Base-by-base conservation (phyloP, 35 echinoderm and acorn worm species). In the Lytechinus pictus region DNA sequence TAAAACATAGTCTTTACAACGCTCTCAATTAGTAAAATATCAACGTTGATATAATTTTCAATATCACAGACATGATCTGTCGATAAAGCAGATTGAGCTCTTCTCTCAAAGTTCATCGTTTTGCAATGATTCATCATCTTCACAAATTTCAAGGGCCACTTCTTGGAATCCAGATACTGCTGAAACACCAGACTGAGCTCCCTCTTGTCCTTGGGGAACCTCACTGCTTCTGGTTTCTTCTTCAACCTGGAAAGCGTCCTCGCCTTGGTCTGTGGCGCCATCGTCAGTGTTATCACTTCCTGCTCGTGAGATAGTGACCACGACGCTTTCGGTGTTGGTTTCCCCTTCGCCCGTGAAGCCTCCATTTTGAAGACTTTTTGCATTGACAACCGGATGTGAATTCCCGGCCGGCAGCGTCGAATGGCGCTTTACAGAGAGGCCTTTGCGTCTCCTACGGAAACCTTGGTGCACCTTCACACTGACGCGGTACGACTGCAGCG, bases 401-500 rank as follows among this genome's bases (percentile, higher is more conserved):
- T 79, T n/a, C 5, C 16, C 66, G n/a, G 6, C 66, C 12, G 66
- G 66, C 8, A 79, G 66, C 4, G 19, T 27, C 14, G 19, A 24
- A 24, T 16, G 66, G n/a, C 66, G 19, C 16, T 24, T 79, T 3
- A 79, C 7, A 79, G 66, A 79, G 12, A 7, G 6, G 66, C 66
- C 16, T n/a, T 79, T 24, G 14, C 66, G 66, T 24, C 66, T 79
- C 21, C 21, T 79, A 54, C 96, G 58, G 9, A 95, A 9, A 27
- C 93, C 87, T 79, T 79, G 66, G 66, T 24, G 19, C 9, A 99
- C 97, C 54, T 94, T 79, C 66, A 79, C 66, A 79, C 19, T 94
- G 58, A 99, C 87, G 16, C 98, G 97, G 87, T 99, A 99, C 61
- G 96, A 86, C 57, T 99, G 98, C 9, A 99, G 95, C 94, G 96